Evolutionary conservation across 1,140 invertebrate species (phyloP).

Genomic region (Drosophila azteca): DNA sequence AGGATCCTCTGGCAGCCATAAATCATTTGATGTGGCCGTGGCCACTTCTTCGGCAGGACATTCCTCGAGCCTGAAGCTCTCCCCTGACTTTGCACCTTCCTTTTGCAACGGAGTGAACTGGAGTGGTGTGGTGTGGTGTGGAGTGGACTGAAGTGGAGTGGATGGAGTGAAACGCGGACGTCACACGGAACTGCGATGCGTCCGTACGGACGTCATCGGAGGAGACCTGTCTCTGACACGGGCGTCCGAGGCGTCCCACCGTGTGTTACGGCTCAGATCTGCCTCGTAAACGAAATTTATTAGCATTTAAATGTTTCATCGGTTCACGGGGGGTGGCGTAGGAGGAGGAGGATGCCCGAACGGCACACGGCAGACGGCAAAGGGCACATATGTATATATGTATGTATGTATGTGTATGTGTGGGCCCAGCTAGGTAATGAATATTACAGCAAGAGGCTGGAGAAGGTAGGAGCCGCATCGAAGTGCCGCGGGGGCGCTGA

Average conservation of each 20-base stretch:
- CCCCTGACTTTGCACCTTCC: conserved; percentile 58
- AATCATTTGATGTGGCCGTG: conserved; percentile 50
- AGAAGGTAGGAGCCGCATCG: conserved; percentile 11
- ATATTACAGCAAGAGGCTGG: conserved; percentile 48
- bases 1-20: conserved; percentile 25
- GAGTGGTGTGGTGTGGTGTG: no score
- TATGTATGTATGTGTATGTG: no score
- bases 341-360: conserved; percentile 18
- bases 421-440: conserved; percentile 59
- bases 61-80: conserved; percentile 18
- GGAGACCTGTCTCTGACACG: conserved; percentile 14
- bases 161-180: conserved; percentile 25
- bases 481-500: conserved; percentile 38
- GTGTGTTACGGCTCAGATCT: conserved; percentile 39
- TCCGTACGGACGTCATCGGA: conserved; percentile 61
- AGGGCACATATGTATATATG: conserved; percentile 40
- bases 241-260: neutral
- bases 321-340: conserved; percentile 8
- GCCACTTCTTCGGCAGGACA: conserved; percentile 31
- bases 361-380: neutral
- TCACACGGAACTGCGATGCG: conserved; percentile 33
- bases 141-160: no score
- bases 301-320: conserved; percentile 69
- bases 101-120: conserved; percentile 2
- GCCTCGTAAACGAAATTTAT: conserved; percentile 67